Evolutionary conservation across 1,140 invertebrate species (phyloP), one percentile per base, ranked within the genome.

Genomic region (Drosophila lowei): DNA sequence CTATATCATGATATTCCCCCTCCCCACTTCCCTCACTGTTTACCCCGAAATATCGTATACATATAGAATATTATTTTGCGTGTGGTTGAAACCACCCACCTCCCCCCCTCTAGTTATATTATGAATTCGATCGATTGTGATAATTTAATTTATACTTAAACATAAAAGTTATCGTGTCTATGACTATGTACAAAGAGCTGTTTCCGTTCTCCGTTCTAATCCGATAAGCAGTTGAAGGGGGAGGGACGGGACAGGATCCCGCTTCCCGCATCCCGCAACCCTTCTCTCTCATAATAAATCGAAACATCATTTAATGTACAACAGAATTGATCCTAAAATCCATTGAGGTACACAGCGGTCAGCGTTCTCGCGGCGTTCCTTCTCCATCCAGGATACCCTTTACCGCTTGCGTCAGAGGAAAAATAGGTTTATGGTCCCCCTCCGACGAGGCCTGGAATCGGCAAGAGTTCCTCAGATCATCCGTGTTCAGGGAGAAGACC

Each of bases 401-500:
- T 2, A 80, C 71, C 3, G 71, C 43, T 15, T 83, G 47, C 0
- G 21, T 59, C 0, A 86, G 50, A 0, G 83, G 83, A 46, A 86
- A 86, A 0, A 79, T 66, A 0, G 78, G 75, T 15, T 72, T 62
- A 6, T 15, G 8, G 8, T 48, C 6, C 7, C 11, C 4, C 1
- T 11, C 11, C 3, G 7, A 3, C 7, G 18, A n/a, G 13, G 46
- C n/a, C 11, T 53, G 7, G 16, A 67, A 57, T 11, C 53, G 23
- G 44, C 83, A 88, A 4, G 34, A 48, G n/a, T 91, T 91, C 28
- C 78, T 90, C 81, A 93, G 93, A 85, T 97, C 96, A 83, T 97
- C 96, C 1, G 93, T 93, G 77, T 96, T 96, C 11, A 97, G 90
- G 1, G 95, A 95, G 83, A 94, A 95, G 55, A 96, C 92, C 96